These are phyloP conservation scores for Haliclystus octoradiatus DNA, from an alignment of 30 jellyfish, hydroid and myxozoan species.

Conservation along the genomic window DNA sequence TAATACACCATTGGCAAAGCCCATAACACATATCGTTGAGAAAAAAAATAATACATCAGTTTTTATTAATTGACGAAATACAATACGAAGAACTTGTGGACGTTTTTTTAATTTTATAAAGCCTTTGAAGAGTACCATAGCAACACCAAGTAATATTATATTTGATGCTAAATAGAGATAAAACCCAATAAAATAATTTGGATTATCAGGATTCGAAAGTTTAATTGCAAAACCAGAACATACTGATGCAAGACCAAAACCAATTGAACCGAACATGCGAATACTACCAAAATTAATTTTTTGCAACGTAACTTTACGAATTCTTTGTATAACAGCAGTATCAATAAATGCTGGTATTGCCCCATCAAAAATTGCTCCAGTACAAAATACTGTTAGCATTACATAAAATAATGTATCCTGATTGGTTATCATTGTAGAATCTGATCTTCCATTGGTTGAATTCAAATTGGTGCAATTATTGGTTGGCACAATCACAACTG, in stretches of 20 bases:
- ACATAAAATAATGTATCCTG: background rate
- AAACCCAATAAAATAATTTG: conserved; percentile 31
- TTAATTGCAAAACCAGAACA: conserved; percentile 50
- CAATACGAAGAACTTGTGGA: background rate
- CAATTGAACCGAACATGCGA: conserved; percentile 75
- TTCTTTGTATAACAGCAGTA: conserved; percentile 22
- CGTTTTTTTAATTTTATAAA: background rate
- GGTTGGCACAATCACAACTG: background rate
- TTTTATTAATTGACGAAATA: conserved; percentile 12
- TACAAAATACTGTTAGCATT: background rate
- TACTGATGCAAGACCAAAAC: conserved; percentile 54
- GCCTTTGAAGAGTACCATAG: background rate
- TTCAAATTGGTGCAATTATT: background rate
- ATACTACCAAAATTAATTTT: conserved; percentile 46
- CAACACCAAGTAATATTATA: background rate
- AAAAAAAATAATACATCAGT: conserved; percentile 39
- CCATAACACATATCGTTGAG: conserved; percentile 35
- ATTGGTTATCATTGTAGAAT: background rate
- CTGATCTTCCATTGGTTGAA: background rate
- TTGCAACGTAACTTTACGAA: conserved; percentile 5
- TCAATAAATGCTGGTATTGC: conserved; percentile 54
- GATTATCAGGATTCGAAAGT: conserved; percentile 15
- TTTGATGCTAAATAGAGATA: conserved; percentile 40
- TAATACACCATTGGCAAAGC: conserved; percentile 48
- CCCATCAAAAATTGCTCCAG: conserved; percentile 45